A percentile compares a stretch with the other conserved stretches of the same genome.
phyloP scores from a whole-genome alignment of 2,113 vertebrate genomes.

The human (Homo sapiens) region GRCh38 chr7:39869501-39870000 shows the following conservation, averaged over 20 bases:
- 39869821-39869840: background rate
- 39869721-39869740: background rate
- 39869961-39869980: background rate
- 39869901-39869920: background rate
- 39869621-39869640: background rate
- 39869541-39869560: background rate
- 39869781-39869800: background rate
- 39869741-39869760: background rate
- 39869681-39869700: background rate
- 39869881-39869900: background rate
- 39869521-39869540: background rate
- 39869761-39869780: background rate
- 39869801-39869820: background rate
- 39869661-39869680: background rate
- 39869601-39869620: background rate
- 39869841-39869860: background rate
- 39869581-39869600: background rate
- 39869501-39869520: background rate
- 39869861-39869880: background rate
- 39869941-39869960: background rate
- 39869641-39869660: background rate
- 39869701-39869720: slow-evolving; percentile 13
- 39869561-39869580: background rate
- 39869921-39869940: background rate
- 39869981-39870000: background rate